Conservation (phyloP, 2,113 vertebrate species). For the Malurus melanocephalus region DNA sequence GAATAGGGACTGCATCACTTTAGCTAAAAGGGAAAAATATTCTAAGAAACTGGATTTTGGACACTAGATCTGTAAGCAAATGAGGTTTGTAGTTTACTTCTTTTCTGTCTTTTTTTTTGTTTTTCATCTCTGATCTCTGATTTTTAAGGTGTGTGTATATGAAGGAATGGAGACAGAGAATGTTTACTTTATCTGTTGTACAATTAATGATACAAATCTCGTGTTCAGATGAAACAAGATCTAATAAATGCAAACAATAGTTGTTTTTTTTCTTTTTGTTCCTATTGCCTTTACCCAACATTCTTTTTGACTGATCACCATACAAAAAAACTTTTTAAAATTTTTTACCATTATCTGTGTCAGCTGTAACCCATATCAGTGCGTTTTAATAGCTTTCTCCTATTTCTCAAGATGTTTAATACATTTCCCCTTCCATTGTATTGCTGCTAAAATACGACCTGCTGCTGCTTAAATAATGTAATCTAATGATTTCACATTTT, state of each 20-base stretch:
- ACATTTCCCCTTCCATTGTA: background rate
- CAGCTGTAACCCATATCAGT: background rate
- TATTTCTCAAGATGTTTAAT: constrained; percentile 16
- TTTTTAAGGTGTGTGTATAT: constrained; percentile 1
- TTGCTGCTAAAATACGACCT: constrained; percentile 35
- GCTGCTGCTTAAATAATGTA: constrained; percentile 20
- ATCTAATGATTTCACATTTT: constrained; percentile 54
- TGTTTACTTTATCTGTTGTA: background rate
- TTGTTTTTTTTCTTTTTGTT: background rate
- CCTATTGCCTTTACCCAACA: background rate
- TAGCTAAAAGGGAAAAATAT: constrained; percentile 57
- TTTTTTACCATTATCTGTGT: background rate
- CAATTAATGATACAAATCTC: constrained; percentile 17
- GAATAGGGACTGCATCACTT: constrained; percentile 75
- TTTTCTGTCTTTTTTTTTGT: constrained; percentile 21
- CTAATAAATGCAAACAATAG: constrained; percentile 21
- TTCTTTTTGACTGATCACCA: background rate
- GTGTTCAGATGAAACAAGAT: constrained; percentile 5
- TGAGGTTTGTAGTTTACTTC: background rate
- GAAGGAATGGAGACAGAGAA: background rate
- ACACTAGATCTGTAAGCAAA: constrained; percentile 45
- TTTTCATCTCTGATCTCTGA: constrained; percentile 27
- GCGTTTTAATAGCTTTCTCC: constrained; percentile 14
- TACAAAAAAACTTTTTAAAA: background rate
- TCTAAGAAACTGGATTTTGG: constrained; percentile 37